Evolutionary conservation across 23 tunicate genomes (phyloP).

Genomic region (Botrylloides violaceus): DNA sequence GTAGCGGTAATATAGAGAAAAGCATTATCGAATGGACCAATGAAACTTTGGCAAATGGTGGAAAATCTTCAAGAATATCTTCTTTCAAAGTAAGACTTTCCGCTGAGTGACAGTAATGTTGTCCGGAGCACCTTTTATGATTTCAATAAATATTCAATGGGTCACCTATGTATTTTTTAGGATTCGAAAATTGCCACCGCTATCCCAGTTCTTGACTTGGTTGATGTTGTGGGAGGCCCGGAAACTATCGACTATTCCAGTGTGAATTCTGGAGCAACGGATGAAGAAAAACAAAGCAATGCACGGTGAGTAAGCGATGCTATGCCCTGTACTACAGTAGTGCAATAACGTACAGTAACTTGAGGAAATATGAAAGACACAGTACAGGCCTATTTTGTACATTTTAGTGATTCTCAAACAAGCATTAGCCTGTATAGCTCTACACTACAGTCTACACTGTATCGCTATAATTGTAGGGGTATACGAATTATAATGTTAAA

Average conservation of each 20-base stretch:
- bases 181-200: constrained; percentile 58
- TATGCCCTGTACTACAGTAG: no score
- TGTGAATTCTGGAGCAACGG: constrained; percentile 39
- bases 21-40: constrained; percentile 82
- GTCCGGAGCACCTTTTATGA: neutral
- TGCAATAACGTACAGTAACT: no score
- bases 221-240: constrained; percentile 74
- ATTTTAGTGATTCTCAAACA: no score
- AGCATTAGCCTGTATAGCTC: no score
- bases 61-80: constrained; percentile 40
- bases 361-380: no score
- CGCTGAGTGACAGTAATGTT: neutral
- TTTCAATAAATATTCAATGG: neutral
- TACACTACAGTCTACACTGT: no score
- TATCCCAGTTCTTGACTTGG: constrained; percentile 63
- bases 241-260: constrained; percentile 72
- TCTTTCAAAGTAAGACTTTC: constrained; percentile 59
- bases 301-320: constrained; percentile 97
- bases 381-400: no score
- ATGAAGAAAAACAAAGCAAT: constrained; percentile 72
- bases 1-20: constrained; percentile 50
- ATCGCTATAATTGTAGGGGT: no score
- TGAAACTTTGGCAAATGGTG: constrained; percentile 35
- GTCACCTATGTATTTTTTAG: constrained; percentile 17
- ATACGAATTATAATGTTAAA: no score